These are phyloP conservation scores for Characodon lateralis DNA, from an alignment of 2,797 vertebrate genomes.

Conservation along the genomic window DNA sequence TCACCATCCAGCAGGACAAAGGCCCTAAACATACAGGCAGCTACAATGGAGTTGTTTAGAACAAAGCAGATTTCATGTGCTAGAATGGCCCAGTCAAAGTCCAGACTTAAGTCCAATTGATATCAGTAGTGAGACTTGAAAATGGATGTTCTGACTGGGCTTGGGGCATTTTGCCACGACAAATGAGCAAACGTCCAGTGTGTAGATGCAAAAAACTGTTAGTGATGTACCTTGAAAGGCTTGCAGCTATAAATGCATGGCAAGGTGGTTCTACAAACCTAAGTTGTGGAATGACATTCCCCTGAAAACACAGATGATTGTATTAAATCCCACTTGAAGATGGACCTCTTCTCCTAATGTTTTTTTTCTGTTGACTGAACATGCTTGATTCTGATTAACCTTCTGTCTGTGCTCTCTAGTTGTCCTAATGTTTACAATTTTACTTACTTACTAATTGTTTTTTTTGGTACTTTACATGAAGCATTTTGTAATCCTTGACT, in stretches of 20 bases:
- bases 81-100: not conserved
- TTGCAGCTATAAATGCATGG: too few species aligned
- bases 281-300: too few species aligned
- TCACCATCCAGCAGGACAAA: too few species aligned
- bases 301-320: too few species aligned
- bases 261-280: not conserved
- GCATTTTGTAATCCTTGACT: not conserved
- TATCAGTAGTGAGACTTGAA: not conserved
- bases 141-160: not conserved
- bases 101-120: not conserved
- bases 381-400: not conserved
- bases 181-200: not conserved
- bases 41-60: not conserved
- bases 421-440: too few species aligned
- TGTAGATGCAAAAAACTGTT: not conserved
- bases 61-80: not conserved
- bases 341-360: too few species aligned
- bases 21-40: not conserved
- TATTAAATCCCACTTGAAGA: too few species aligned
- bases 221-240: not conserved
- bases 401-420: not conserved
- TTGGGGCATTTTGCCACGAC: not conserved
- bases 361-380: not conserved
- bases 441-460: not conserved
- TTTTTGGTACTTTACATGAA: not conserved